These are phyloP conservation scores for Thyatira batis DNA, from an alignment of 2,888 invertebrate genomes.

Conservation along the genomic window DNA sequence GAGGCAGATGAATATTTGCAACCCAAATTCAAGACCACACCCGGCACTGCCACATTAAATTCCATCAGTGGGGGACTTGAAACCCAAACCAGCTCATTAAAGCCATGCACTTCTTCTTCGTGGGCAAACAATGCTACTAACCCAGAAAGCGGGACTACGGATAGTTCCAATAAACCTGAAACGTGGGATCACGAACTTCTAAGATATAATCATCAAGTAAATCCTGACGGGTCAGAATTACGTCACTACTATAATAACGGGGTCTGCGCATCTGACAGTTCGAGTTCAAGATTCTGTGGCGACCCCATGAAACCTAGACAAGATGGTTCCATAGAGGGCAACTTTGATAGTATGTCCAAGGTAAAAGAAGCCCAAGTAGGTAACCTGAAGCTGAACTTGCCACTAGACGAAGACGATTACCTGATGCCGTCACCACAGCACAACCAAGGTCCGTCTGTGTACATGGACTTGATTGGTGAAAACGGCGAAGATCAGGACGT, in stretches of 20 bases:
- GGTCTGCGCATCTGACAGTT: conserved; percentile 72
- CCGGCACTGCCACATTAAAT: conserved; percentile 62
- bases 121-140: conserved; percentile 79
- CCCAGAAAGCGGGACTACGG: conserved; percentile 80
- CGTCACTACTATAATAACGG: conserved; percentile 76
- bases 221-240: conserved; percentile 64
- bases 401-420: conserved; percentile 97
- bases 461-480: conserved; percentile 95
- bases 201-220: conserved; percentile 80
- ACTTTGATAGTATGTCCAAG: conserved; percentile 82
- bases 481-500: conserved; percentile 62
- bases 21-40: conserved; percentile 85
- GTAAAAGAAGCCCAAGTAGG: conserved; percentile 91
- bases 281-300: conserved; percentile 87
- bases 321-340: conserved; percentile 58
- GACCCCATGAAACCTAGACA: conserved; percentile 88
- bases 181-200: conserved; percentile 86
- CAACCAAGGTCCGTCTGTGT: conserved; percentile 86
- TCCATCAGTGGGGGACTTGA: conserved; percentile 65
- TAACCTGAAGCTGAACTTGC: conserved; percentile 90
- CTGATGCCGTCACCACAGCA: conserved; percentile 95
- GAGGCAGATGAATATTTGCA: conserved; percentile 96
- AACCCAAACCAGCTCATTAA: conserved; percentile 60
- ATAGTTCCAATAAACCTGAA: conserved; percentile 82
- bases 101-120: conserved; percentile 76